Base-by-base conservation (phyloP, 2,113 vertebrate species). In the Manacus vitellinus region DNA sequence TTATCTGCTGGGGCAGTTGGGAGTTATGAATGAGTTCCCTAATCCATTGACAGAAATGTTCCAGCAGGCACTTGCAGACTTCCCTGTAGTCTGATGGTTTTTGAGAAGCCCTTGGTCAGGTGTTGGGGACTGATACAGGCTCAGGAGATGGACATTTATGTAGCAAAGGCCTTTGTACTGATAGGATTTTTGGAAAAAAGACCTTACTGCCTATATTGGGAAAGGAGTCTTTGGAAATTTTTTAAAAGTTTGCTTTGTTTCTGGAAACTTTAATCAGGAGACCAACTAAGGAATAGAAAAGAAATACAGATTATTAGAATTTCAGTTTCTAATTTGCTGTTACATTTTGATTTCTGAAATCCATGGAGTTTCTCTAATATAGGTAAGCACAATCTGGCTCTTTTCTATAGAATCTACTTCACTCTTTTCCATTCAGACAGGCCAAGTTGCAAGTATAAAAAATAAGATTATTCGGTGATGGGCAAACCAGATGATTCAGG, bases 11-110 rank as follows among this genome's bases (percentile, higher is more conserved):
- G 10, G 51, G 89, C 89, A 92, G 70, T 37, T 84, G 89, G 58
- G 49, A 16, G 61, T 56, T 85, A 15, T 91, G 96, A 96, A 95
- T 97, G 94, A 85, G 46, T 68, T 82, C 54, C 70, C 58, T 82
- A 33, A 82, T 73, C 93, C 90, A 65, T 79, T 95, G 93, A 82
- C 67, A 79, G 10, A 33, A 91, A 73, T 5, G 28, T 46, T 56
- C 70, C 76, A 21, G 87, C 80, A 67, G 68, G 35, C 44, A 13
- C 89, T 88, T 24, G 25, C 79, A 77, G 39, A 20, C 68, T 56
- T 74, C 35, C 86, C 43, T 21, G 25, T 19, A 9, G 44, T 4
- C 39, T 35, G 2, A 13, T 37, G 47, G 27, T 65, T 44, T 44
- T 24, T 49, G 91, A 30, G 58, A 10, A 61, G 30, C 24, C 27